Evolutionary conservation across 2,113 vertebrate species (phyloP).

Genomic region (Tetrax tetrax): DNA sequence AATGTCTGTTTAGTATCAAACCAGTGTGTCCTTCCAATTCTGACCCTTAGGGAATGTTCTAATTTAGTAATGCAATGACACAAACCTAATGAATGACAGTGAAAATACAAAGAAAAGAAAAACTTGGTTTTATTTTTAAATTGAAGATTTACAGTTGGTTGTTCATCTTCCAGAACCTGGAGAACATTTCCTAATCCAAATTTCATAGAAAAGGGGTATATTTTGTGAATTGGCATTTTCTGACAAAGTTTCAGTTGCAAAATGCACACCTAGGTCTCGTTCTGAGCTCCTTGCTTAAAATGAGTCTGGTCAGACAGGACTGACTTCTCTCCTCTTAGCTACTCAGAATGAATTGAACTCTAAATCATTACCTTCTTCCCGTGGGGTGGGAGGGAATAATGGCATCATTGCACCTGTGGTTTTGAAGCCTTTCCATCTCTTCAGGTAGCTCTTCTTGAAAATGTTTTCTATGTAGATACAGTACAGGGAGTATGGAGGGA

Average conservation of each 20-base stretch:
- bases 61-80: neutral
- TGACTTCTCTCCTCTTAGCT: neutral
- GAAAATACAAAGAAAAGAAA: neutral
- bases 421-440: neutral
- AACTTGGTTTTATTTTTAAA: neutral
- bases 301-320: neutral
- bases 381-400: neutral
- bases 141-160: neutral
- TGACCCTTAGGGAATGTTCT: neutral
- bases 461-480: neutral
- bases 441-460: neutral
- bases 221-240: neutral
- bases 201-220: neutral
- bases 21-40: neutral
- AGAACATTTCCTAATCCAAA: neutral
- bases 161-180: neutral
- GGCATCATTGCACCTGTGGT: neutral
- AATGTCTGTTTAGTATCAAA: neutral
- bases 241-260: neutral
- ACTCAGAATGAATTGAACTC: neutral
- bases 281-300: neutral
- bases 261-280: neutral
- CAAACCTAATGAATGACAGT: neutral
- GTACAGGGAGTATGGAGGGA: neutral
- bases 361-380: neutral